A percentile compares a stretch with the other conserved stretches of the same genome.
These are phyloP conservation scores for Drosophila burlai DNA, from an alignment of 1,140 invertebrate genomes.

Conservation along the genomic window DNA sequence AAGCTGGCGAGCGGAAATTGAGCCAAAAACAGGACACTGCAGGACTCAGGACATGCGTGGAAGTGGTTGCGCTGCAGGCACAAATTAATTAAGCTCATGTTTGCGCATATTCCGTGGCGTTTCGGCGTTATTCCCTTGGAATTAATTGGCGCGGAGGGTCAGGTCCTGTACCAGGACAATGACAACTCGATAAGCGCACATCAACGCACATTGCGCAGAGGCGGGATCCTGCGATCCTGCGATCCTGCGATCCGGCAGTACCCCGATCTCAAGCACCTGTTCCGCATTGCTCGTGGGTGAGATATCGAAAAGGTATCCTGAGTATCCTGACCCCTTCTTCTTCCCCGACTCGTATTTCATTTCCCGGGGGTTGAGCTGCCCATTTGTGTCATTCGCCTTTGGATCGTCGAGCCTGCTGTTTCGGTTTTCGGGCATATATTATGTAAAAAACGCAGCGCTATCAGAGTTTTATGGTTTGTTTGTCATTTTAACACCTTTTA, in stretches of 20 bases:
- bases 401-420: constrained; percentile 47
- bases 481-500: constrained; percentile 83
- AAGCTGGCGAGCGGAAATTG: constrained; percentile 49
- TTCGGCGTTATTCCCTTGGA: constrained; percentile 45
- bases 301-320: constrained; percentile 28
- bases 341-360: constrained; percentile 63
- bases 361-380: constrained; percentile 37
- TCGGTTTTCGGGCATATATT: constrained; percentile 34
- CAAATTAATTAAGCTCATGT: constrained; percentile 80
- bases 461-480: constrained; percentile 83
- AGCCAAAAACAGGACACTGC: constrained; percentile 38
- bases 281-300: constrained; percentile 65
- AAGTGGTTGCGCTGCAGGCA: constrained; percentile 57
- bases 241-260: constrained; percentile 25
- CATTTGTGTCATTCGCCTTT: constrained; percentile 35
- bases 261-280: constrained; percentile 71
- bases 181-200: constrained; percentile 81
- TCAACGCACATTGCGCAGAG: constrained; percentile 70
- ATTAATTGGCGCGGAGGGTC: constrained; percentile 72
- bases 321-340: constrained; percentile 22
- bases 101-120: constrained; percentile 62
- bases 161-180: constrained; percentile 52
- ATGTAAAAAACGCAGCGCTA: constrained; percentile 53
- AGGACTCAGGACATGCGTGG: constrained; percentile 1
- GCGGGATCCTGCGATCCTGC: constrained; percentile 1